Evolutionary conservation across 2,888 invertebrate species (phyloP).

Genomic region (Cylloceria caligata): DNA sequence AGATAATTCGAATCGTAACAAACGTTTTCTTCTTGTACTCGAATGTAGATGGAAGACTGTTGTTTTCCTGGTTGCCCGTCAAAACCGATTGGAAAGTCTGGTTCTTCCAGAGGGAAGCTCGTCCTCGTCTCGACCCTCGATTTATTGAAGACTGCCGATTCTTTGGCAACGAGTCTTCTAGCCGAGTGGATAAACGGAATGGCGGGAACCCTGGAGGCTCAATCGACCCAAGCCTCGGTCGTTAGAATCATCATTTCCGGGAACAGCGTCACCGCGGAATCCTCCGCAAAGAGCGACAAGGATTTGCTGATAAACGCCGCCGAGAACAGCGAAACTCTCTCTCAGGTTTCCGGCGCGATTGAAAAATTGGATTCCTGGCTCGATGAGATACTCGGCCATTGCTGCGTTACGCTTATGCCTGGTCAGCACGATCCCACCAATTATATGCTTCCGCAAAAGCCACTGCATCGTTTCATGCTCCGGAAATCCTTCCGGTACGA

Average conservation of each 20-base stretch:
- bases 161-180: slow-evolving; percentile 90
- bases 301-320: slow-evolving; percentile 64
- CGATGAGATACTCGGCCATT: slow-evolving; percentile 75
- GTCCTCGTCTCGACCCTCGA: slow-evolving; percentile 91
- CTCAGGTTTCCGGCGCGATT: slow-evolving; percentile 71
- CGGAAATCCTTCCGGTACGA: slow-evolving; percentile 76
- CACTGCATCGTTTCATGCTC: slow-evolving; percentile 91
- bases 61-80: slow-evolving; percentile 90
- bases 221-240: slow-evolving; percentile 88
- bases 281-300: slow-evolving; percentile 50
- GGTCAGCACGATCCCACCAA: slow-evolving; percentile 96
- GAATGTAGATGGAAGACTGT: slow-evolving; percentile 91
- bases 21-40: no score
- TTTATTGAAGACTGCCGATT: slow-evolving; percentile 88
- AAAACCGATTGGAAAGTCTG: slow-evolving; percentile 56
- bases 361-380: slow-evolving; percentile 77
- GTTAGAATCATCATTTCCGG: slow-evolving; percentile 94
- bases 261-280: slow-evolving; percentile 71
- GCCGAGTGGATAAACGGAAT: slow-evolving; percentile 93
- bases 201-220: slow-evolving; percentile 88
- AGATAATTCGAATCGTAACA: no score
- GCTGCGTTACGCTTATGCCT: slow-evolving; percentile 94
- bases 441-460: slow-evolving; percentile 96
- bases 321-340: slow-evolving; percentile 69
- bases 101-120: slow-evolving; percentile 75